Conservation (phyloP, 2,113 vertebrate genomes). For the Otolemur garnettii region DNA sequence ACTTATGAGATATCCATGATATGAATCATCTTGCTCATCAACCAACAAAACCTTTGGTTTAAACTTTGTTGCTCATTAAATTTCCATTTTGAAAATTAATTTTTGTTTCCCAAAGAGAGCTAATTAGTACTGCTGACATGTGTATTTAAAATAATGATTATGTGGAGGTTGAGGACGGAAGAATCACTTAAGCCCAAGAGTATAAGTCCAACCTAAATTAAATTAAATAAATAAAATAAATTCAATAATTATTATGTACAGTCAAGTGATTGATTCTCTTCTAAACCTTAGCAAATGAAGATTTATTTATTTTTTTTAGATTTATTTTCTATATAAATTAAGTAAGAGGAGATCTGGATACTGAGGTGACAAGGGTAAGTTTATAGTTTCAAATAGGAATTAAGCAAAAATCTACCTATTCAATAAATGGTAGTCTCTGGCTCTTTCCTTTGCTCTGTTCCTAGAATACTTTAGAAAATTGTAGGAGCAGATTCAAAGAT, state of each 20-base stretch:
- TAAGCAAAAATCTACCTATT: background rate
- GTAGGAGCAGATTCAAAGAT: background rate
- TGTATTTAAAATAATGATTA: conserved; percentile 12
- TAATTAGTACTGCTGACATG: background rate
- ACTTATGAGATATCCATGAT: background rate
- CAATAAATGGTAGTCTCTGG: background rate
- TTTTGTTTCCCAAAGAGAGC: background rate
- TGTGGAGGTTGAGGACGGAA: background rate
- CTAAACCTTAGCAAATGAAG: background rate
- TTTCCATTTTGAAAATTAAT: conserved; percentile 21
- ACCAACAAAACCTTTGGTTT: background rate
- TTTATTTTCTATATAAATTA: background rate
- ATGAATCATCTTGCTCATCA: background rate
- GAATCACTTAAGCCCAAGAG: background rate
- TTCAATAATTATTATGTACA: background rate
- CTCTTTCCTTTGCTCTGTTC: background rate
- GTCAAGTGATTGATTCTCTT: background rate
- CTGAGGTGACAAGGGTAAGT: background rate
- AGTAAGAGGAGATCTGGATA: background rate
- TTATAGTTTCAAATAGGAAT: background rate
- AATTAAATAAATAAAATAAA: background rate
- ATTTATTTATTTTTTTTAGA: background rate
- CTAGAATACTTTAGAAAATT: background rate
- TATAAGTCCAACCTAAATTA: background rate
- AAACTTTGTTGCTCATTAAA: background rate